These are phyloP conservation scores for Morinoia aosen DNA, from an alignment of 2,888 invertebrate genomes.

Conservation along the genomic window DNA sequence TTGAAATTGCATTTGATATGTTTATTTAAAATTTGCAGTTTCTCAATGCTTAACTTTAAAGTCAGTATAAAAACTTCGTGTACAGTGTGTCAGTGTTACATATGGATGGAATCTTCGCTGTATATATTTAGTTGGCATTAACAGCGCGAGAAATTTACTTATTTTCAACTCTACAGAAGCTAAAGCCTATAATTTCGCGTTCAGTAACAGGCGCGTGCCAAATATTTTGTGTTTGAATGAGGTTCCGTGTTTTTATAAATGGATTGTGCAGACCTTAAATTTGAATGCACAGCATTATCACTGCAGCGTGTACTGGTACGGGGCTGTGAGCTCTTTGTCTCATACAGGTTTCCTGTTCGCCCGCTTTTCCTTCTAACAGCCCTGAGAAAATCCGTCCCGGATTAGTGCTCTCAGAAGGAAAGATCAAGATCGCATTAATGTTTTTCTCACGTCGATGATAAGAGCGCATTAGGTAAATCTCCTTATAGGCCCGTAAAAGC, in stretches of 20 bases:
- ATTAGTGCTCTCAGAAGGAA: conserved; percentile 38
- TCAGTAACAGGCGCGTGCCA: neutral
- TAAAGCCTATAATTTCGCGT: neutral
- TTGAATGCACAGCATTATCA: neutral
- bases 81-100: neutral
- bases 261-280: neutral
- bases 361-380: neutral
- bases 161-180: neutral
- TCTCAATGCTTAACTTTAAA: no score
- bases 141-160: neutral
- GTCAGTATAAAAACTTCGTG: neutral
- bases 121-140: neutral
- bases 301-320: neutral
- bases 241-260: neutral
- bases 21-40: no score
- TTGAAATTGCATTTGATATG: no score
- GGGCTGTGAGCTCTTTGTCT: neutral
- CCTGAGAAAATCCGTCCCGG: neutral
- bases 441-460: neutral
- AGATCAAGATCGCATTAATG: neutral
- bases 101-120: neutral
- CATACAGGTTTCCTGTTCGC: neutral
- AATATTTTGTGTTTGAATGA: neutral
- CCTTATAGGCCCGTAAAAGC: neutral
- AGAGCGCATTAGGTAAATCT: neutral